phyloP scores from a whole-genome alignment of 2,113 vertebrate species.

The Pelobates fuscus region DNA sequence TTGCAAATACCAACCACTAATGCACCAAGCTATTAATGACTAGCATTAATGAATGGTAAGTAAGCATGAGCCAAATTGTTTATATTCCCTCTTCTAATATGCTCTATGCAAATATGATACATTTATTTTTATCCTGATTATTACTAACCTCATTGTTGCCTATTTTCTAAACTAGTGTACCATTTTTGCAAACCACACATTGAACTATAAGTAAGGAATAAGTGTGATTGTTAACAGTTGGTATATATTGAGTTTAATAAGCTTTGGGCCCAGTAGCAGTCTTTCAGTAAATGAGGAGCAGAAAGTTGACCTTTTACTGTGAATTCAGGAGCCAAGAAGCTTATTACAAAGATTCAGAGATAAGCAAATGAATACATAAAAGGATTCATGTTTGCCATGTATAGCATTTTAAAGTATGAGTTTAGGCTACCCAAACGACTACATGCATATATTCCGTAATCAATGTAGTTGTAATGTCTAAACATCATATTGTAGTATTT shows the following conservation, averaged over 20 bases:
- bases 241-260: conserved; percentile 5
- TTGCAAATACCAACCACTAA: no score
- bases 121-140: no score
- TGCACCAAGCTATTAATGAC: no score
- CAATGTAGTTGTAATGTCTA: conserved; percentile 10
- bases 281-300: not conserved
- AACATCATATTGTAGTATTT: conserved; percentile 10
- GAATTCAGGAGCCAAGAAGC: conserved; percentile 17
- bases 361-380: conserved; percentile 37
- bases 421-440: conserved; percentile 17
- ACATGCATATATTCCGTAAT: conserved; percentile 33
- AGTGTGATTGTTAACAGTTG: conserved; percentile 2
- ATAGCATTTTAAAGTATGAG: conserved; percentile 22
- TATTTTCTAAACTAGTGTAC: no score
- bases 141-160: no score
- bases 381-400: conserved; percentile 21
- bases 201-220: no score
- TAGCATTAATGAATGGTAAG: no score
- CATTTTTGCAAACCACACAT: no score
- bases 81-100: no score
- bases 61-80: no score
- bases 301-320: conserved; percentile 25
- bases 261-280: not conserved
- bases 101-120: no score
- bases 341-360: conserved; percentile 27